Evolutionary conservation across 2,113 vertebrate species (phyloP).

Genomic region (Drymodes brunneopygia): DNA sequence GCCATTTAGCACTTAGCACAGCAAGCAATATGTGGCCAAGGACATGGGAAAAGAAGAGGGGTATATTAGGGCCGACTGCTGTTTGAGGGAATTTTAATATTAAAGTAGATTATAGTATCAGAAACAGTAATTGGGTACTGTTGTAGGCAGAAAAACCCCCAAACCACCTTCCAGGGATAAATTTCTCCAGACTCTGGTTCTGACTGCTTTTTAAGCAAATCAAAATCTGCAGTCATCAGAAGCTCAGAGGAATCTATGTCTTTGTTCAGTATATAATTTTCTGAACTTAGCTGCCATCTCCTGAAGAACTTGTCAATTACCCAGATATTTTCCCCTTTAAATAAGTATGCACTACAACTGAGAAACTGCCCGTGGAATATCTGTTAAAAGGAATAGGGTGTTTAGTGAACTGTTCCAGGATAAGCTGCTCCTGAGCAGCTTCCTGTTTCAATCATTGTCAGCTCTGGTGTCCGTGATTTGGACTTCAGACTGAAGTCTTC

Average conservation of each 20-base stretch:
- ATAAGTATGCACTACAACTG: neutral
- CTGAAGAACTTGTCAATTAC: neutral
- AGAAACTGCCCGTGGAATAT: neutral
- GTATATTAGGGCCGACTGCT: neutral
- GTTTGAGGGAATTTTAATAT: slow-evolving; percentile 7
- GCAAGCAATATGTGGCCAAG: neutral
- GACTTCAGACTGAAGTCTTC: neutral
- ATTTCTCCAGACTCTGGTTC: neutral
- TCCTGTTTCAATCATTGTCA: neutral
- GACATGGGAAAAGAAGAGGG: neutral
- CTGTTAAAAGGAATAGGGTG: neutral
- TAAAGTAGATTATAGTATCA: neutral
- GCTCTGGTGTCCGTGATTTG: neutral
- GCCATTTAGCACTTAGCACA: slow-evolving; percentile 29
- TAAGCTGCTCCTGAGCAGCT: neutral
- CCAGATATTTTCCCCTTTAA: neutral
- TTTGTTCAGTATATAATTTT: neutral
- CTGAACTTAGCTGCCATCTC: neutral
- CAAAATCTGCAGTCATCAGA: neutral
- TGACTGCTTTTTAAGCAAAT: neutral
- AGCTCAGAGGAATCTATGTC: neutral
- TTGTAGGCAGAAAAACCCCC: neutral
- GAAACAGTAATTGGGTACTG: neutral
- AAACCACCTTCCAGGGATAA: neutral
- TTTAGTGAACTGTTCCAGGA: neutral